These are phyloP conservation scores for Tragelaphus eurycerus DNA, from an alignment of 2,797 vertebrate species.

Conservation along the genomic window DNA sequence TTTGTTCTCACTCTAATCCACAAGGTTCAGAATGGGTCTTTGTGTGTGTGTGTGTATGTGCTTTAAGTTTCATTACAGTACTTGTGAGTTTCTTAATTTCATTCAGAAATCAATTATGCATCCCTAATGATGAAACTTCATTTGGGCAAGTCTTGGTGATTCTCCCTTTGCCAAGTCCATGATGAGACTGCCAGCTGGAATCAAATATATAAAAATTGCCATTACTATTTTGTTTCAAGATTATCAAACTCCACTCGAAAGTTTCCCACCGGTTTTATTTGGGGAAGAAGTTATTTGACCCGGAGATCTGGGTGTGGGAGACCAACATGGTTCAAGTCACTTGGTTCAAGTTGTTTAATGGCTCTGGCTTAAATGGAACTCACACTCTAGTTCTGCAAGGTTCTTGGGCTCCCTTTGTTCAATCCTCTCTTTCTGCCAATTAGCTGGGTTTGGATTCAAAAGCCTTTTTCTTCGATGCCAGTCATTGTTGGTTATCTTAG, in stretches of 20 bases:
- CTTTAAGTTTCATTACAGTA: not conserved
- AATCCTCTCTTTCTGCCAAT: not conserved
- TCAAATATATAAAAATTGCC: not conserved
- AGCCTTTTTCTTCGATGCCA: constrained; percentile 29
- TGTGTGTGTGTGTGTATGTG: not conserved
- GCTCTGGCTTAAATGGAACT: not conserved
- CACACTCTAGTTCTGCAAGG: not conserved
- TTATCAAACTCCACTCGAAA: not conserved
- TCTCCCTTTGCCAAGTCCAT: not conserved
- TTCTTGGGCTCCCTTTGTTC: not conserved
- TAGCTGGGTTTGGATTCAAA: constrained; percentile 35
- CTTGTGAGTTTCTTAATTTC: constrained; percentile 41
- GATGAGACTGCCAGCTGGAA: not conserved
- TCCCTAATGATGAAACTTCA: constrained; percentile 5
- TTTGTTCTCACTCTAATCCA: not conserved
- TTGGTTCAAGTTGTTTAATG: not conserved
- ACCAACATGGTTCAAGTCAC: not conserved
- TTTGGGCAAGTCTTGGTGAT: constrained; percentile 2
- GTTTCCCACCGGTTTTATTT: not conserved
- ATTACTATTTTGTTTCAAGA: constrained; percentile 31
- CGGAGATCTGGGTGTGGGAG: not conserved
- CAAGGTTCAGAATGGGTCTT: not conserved
- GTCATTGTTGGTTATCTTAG: constrained; percentile 7
- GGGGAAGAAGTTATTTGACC: not conserved
- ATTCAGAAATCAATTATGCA: constrained; percentile 16